phyloP scores from a whole-genome alignment of 1,140 invertebrate species.

The Oryctes rhinoceros region DNA sequence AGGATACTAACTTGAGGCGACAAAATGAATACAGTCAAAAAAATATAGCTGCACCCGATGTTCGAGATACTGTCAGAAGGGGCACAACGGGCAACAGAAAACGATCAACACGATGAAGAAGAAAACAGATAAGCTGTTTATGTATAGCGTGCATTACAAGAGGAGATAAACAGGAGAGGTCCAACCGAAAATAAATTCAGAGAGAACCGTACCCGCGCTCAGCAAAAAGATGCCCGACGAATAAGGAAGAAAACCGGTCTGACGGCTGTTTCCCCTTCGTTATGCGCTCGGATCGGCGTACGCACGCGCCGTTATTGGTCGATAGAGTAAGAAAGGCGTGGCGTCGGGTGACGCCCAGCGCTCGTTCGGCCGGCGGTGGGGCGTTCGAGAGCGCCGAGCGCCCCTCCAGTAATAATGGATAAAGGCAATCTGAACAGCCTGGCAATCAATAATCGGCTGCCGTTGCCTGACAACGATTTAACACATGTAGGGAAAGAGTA shows the following conservation, averaged over 20 bases:
- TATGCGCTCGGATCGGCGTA: neutral
- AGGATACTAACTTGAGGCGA: conserved; percentile 7
- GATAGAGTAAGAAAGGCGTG: neutral
- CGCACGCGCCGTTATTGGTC: conserved; percentile 32
- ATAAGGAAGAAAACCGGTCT: conserved; percentile 20
- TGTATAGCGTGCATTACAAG: conserved; percentile 33
- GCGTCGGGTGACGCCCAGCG: neutral
- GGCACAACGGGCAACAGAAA: neutral
- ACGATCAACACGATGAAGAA: neutral
- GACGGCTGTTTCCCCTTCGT: neutral
- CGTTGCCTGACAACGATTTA: conserved; percentile 34
- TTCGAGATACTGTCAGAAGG: conserved; percentile 1
- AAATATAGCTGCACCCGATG: neutral
- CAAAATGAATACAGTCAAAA: neutral
- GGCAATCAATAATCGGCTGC: conserved; percentile 23
- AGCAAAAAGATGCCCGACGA: conserved; percentile 31
- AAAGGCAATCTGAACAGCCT: conserved; percentile 10
- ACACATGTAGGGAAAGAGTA: conserved; percentile 30
- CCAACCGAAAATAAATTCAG: conserved; percentile 37
- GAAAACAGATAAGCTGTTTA: conserved; percentile 21
- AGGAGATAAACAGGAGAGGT: conserved; percentile 23
- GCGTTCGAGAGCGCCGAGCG: neutral
- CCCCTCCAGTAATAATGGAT: conserved; percentile 31
- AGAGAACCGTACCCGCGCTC: conserved; percentile 2
- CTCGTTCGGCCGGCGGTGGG: neutral